phyloP scores from a whole-genome alignment of 2,888 invertebrate genomes.

The Gryllus longicercus region DNA sequence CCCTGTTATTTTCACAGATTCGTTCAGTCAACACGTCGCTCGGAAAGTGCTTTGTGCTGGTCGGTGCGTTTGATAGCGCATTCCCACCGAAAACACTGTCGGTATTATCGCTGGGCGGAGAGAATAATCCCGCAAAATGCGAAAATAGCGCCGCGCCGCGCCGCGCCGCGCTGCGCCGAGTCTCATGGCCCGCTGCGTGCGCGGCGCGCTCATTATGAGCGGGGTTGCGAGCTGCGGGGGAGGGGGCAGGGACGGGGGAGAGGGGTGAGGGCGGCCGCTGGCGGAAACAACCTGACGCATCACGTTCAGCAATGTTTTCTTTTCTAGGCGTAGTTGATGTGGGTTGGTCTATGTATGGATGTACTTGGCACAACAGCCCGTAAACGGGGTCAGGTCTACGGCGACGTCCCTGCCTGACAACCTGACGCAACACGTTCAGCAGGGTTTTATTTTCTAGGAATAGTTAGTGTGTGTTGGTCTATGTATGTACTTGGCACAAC shows the following conservation, averaged over 20 bases:
- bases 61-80: background rate
- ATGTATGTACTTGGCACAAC: too few relatives aligned
- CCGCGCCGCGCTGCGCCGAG: background rate
- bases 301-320: too few relatives aligned
- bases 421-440: too few relatives aligned
- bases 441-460: too few relatives aligned
- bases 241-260: background rate
- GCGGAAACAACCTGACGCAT: background rate
- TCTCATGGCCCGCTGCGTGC: background rate
- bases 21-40: background rate
- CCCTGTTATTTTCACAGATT: background rate
- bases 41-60: background rate
- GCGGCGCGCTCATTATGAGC: background rate
- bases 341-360: too few relatives aligned
- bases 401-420: too few relatives aligned
- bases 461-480: too few relatives aligned
- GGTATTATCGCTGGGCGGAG: background rate
- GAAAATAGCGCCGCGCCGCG: background rate
- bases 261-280: background rate
- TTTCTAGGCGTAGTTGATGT: too few relatives aligned
- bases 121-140: constrained; percentile 2
- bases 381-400: too few relatives aligned
- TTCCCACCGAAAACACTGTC: background rate
- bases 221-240: background rate
- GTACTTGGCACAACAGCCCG: too few relatives aligned